Conservation (phyloP, 2,113 vertebrate genomes). For the Coptodon rendalli region DNA sequence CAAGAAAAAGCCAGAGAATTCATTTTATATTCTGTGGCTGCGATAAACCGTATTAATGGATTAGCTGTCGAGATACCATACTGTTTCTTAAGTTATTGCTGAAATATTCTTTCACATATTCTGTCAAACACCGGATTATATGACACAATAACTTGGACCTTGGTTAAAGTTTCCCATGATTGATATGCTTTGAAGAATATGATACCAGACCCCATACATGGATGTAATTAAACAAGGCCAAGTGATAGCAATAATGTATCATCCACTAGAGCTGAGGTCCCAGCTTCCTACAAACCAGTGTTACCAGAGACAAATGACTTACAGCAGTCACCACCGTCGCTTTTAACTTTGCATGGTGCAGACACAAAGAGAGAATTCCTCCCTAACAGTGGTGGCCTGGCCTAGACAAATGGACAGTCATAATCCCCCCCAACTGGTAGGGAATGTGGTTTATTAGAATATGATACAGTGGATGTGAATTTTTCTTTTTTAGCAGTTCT, state of each 20-base stretch:
- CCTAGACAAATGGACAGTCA: slow-evolving; percentile 64
- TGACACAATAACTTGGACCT: slow-evolving; percentile 46
- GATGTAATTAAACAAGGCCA: slow-evolving; percentile 64
- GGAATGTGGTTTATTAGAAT: slow-evolving; percentile 56
- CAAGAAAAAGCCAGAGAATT: slow-evolving; percentile 17
- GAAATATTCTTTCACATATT: slow-evolving; percentile 37
- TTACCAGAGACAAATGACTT: slow-evolving; percentile 61
- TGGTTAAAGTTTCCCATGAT: slow-evolving; percentile 47
- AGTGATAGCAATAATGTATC: slow-evolving; percentile 54
- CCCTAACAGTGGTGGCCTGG: slow-evolving; percentile 45
- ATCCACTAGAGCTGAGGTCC: slow-evolving; percentile 44
- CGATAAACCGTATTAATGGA: slow-evolving; percentile 46
- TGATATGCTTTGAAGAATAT: slow-evolving; percentile 46
- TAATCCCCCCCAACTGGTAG: slow-evolving; percentile 46
- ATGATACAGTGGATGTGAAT: slow-evolving; percentile 40
- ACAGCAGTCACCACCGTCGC: slow-evolving; percentile 41
- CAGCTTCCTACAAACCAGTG: slow-evolving; percentile 37
- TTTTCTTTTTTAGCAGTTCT: slow-evolving; percentile 24
- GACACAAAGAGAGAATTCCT: slow-evolving; percentile 24
- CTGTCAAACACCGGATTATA: slow-evolving; percentile 55
- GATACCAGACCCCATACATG: slow-evolving; percentile 51
- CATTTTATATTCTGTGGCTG: slow-evolving; percentile 17
- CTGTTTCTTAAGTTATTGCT: slow-evolving; percentile 49
- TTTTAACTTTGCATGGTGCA: slow-evolving; percentile 48
- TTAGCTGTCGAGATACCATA: slow-evolving; percentile 41